phyloP scores from a whole-genome alignment of 2,797 vertebrate genomes.

The Chelon labrosus region DNA sequence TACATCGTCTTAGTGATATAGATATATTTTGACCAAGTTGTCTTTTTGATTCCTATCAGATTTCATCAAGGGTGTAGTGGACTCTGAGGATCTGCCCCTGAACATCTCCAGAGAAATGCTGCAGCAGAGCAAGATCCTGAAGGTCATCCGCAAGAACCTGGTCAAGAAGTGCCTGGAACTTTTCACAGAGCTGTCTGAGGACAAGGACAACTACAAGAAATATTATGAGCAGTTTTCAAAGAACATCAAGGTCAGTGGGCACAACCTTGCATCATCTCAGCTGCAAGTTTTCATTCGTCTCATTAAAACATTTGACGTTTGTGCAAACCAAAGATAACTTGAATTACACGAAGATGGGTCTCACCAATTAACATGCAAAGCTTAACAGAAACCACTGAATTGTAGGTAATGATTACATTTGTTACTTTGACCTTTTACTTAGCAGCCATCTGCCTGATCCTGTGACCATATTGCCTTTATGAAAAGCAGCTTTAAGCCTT shows the following conservation, averaged over 20 bases:
- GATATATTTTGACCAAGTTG: slow-evolving; percentile 5
- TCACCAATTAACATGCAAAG: not conserved
- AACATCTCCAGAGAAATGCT: slow-evolving; percentile 99
- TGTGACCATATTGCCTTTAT: slow-evolving; percentile 39
- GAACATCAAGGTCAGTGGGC: slow-evolving; percentile 90
- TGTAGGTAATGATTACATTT: not conserved
- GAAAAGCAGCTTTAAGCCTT: slow-evolving; percentile 57
- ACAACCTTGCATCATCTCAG: not conserved
- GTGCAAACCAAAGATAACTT: not conserved
- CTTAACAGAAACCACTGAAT: not conserved
- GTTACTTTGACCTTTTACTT: slow-evolving; percentile 12
- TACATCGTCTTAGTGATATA: not conserved
- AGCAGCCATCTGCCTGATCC: slow-evolving; percentile 57
- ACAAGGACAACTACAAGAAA: slow-evolving; percentile 96
- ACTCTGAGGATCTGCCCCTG: slow-evolving; percentile 94
- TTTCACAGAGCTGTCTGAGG: slow-evolving; percentile 91
- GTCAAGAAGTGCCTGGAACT: slow-evolving; percentile 98
- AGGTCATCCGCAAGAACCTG: slow-evolving; percentile 97
- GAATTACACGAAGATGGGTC: not conserved
- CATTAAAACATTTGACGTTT: not conserved
- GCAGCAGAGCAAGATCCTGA: slow-evolving; percentile 98
- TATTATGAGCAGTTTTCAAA: slow-evolving; percentile 95
- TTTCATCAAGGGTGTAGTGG: slow-evolving; percentile 95
- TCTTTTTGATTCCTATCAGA: slow-evolving; percentile 75
- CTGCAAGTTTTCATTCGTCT: not conserved